Evolutionary conservation across 2,888 invertebrate species (phyloP).

Genomic region (Perizoma affinitatum): DNA sequence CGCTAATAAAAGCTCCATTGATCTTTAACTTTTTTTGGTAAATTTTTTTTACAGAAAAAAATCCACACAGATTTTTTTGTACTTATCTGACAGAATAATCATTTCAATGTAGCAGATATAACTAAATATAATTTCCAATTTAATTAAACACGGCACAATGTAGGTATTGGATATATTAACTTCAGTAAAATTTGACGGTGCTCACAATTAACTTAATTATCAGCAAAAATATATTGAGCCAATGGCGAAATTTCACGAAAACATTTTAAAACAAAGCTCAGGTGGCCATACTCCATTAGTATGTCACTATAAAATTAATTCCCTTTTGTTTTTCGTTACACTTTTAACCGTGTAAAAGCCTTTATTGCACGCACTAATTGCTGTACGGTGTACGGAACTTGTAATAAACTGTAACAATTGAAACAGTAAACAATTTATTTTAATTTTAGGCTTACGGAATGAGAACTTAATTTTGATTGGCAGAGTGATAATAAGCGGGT

Average conservation of each 20-base stretch:
- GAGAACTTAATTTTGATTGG: constrained; percentile 18
- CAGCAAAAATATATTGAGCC: constrained; percentile 2
- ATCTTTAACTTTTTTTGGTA: constrained; percentile 38
- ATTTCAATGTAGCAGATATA: too few species aligned
- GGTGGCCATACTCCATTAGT: constrained; percentile 65
- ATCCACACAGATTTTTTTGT: too few species aligned
- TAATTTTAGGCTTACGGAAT: constrained; percentile 45
- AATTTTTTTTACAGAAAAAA: too few species aligned
- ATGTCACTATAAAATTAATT: constrained; percentile 71
- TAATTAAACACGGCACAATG: too few species aligned
- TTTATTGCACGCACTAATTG: constrained; percentile 61
- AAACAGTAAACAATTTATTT: constrained; percentile 44
- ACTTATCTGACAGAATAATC: not conserved
- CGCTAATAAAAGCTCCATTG: constrained; percentile 59
- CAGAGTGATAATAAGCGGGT: constrained; percentile 1
- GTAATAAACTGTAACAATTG: constrained; percentile 47
- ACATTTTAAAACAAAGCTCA: constrained; percentile 50
- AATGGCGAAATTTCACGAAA: constrained; percentile 37
- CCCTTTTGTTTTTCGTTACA: constrained; percentile 65
- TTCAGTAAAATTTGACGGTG: too few species aligned
- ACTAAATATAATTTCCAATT: too few species aligned
- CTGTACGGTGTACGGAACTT: constrained; percentile 50
- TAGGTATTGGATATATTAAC: too few species aligned
- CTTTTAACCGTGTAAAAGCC: constrained; percentile 65
- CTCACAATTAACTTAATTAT: constrained; percentile 1